Evolutionary conservation across 2,888 invertebrate genomes (phyloP).

Genomic region (Nemotelus pantherinus): DNA sequence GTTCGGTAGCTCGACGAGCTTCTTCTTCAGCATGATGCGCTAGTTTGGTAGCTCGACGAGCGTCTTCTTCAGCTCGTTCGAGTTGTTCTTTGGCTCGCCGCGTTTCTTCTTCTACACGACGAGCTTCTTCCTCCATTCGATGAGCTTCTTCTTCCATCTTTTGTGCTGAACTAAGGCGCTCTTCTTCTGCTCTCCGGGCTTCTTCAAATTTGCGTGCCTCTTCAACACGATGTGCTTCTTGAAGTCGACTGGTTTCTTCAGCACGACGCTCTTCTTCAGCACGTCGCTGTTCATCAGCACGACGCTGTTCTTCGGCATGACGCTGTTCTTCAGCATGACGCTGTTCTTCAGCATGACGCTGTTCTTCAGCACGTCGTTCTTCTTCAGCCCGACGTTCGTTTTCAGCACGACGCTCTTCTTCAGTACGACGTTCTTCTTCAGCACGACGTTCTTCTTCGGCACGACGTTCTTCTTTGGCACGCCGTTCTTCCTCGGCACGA

Average conservation of each 20-base stretch:
- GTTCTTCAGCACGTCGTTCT: not conserved
- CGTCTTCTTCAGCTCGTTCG: conserved; percentile 15
- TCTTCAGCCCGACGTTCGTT: conserved; percentile 22
- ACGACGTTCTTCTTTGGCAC: not conserved
- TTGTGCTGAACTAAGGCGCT: not conserved
- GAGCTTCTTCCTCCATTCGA: conserved; percentile 3
- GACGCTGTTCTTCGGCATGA: conserved; percentile 1
- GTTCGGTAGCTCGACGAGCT: conserved; percentile 4
- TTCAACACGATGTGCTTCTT: conserved; percentile 26
- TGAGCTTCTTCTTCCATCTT: not conserved
- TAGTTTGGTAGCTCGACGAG: not conserved
- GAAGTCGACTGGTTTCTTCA: not conserved
- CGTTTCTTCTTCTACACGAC: not conserved
- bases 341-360: not conserved
- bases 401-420: conserved; percentile 23
- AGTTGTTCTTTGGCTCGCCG: conserved; percentile 4
- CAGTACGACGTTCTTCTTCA: not conserved
- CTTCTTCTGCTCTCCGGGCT: not conserved
- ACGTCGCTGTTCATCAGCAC: conserved; percentile 28
- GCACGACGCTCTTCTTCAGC: conserved; percentile 13
- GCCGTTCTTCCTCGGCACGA: conserved; percentile 21
- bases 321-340: not conserved
- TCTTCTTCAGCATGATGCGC: conserved; percentile 2
- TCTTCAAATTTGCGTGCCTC: not conserved
- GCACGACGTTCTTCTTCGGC: not conserved